Percentiles rank a stretch among this genome's conserved stretches.
phyloP scores from a whole-genome alignment of 2,888 invertebrate species.

The Bellardia pandia region DNA sequence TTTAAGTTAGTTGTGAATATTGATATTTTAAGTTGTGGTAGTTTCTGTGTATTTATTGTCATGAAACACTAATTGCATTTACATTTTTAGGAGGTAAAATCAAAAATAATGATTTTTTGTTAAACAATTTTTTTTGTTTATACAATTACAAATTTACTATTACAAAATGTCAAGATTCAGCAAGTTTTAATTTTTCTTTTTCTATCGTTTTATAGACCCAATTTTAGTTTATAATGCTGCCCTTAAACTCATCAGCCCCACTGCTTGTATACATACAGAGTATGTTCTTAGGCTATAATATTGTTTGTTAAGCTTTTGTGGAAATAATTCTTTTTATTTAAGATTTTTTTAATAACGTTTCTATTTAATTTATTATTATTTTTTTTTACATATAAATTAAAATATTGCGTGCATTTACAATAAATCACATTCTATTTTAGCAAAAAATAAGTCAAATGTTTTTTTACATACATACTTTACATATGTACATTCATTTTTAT shows the following conservation, averaged over 20 bases:
- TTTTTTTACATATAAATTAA: conserved; percentile 36
- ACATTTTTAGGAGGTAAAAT: too few species aligned
- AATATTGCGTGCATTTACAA: conserved; percentile 38
- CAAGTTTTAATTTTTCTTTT: too few species aligned
- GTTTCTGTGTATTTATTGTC: too few species aligned
- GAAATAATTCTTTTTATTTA: conserved; percentile 53
- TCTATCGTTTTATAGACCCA: too few species aligned
- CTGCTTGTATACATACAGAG: neutral
- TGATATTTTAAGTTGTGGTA: too few species aligned
- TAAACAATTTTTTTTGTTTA: too few species aligned
- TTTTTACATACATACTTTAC: neutral
- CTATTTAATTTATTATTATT: neutral
- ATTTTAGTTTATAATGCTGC: too few species aligned
- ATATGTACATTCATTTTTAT: neutral
- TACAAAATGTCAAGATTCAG: too few species aligned
- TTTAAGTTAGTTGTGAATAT: too few species aligned
- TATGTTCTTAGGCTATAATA: conserved; percentile 59
- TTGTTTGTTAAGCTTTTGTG: conserved; percentile 56
- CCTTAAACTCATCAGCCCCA: neutral
- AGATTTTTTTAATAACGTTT: conserved; percentile 46
- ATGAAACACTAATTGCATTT: too few species aligned
- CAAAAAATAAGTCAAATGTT: conserved; percentile 19
- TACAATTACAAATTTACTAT: too few species aligned
- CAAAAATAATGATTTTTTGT: too few species aligned
- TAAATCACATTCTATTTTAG: conserved; percentile 37